Evolutionary conservation across 2,797 vertebrate genomes (phyloP).

Genomic region (Halcyon chelicuti): DNA sequence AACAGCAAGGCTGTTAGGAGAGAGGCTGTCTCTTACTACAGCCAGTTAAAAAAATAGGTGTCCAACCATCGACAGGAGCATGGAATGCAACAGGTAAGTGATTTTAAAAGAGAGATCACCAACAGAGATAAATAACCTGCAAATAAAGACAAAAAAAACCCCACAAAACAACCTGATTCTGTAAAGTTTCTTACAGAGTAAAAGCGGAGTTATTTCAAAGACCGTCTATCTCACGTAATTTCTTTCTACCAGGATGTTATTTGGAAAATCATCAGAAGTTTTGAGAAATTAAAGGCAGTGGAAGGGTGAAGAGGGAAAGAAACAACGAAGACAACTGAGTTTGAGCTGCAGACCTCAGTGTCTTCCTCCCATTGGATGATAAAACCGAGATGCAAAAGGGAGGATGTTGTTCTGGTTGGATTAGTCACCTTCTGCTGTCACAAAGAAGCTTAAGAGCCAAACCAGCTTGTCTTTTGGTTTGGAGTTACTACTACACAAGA

Average conservation of each 20-base stretch:
- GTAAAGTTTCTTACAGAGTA: neutral
- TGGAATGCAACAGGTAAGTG: neutral
- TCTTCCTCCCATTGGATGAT: neutral
- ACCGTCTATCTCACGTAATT: neutral
- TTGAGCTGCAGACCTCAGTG: neutral
- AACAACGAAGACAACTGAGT: neutral
- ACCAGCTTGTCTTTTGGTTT: neutral
- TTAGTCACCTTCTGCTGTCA: neutral
- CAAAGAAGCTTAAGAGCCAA: neutral
- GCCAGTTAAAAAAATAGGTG: neutral
- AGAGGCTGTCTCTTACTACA: neutral
- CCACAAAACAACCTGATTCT: neutral
- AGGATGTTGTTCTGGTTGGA: neutral
- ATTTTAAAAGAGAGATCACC: neutral
- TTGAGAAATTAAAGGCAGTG: neutral
- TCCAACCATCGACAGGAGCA: fast-evolving
- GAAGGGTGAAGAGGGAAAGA: neutral
- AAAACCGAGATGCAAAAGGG: neutral
- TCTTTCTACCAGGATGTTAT: neutral
- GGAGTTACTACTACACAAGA: neutral
- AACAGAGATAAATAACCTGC: neutral
- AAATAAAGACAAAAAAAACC: neutral
- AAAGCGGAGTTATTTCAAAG: neutral
- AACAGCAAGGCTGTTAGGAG: neutral
- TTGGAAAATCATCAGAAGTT: neutral